Percentiles rank a stretch among this genome's conserved stretches.
These are phyloP conservation scores for Batillaria attramentaria DNA, from an alignment of 1,140 invertebrate genomes.

Conservation along the genomic window DNA sequence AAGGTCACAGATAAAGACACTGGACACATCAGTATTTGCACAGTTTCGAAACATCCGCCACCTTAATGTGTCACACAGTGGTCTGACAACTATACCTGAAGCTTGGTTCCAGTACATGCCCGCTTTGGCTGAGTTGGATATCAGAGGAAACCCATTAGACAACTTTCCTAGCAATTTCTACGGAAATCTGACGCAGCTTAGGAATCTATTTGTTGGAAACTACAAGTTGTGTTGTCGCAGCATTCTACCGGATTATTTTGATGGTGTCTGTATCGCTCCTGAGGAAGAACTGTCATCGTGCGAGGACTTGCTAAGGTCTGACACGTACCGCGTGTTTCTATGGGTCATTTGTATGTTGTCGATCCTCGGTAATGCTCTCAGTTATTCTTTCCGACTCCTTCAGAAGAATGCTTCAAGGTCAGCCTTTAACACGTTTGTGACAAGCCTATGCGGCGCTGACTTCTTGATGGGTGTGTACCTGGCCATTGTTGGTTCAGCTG, in stretches of 20 bases:
- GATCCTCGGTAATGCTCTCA: conserved; percentile 44
- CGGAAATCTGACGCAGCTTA: neutral
- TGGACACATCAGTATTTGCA: too few species aligned
- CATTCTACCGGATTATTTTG: conserved; percentile 32
- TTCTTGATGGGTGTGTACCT: conserved; percentile 63
- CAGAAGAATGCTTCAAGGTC: too few species aligned
- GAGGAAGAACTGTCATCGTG: conserved; percentile 52
- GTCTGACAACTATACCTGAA: too few species aligned
- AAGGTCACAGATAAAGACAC: too few species aligned
- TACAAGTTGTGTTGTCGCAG: conserved; percentile 44
- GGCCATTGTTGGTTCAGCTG: conserved; percentile 55
- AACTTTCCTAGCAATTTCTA: neutral
- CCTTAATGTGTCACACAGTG: too few species aligned
- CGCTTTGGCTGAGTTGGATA: too few species aligned
- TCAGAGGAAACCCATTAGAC: too few species aligned
- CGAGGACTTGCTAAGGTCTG: conserved; percentile 42
- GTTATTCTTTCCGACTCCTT: conserved; percentile 16
- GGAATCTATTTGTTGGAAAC: conserved; percentile 28
- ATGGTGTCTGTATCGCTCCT: conserved; percentile 27
- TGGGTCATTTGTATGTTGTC: conserved; percentile 46
- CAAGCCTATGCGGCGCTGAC: conserved; percentile 55
- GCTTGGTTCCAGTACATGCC: too few species aligned
- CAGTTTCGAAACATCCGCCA: too few species aligned
- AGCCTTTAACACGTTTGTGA: conserved; percentile 45
- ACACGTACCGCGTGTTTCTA: conserved; percentile 33